Evolutionary conservation across 2,888 invertebrate species (phyloP), one percentile per base, ranked within the genome.

Genomic region (Noctuana brunneofusca): DNA sequence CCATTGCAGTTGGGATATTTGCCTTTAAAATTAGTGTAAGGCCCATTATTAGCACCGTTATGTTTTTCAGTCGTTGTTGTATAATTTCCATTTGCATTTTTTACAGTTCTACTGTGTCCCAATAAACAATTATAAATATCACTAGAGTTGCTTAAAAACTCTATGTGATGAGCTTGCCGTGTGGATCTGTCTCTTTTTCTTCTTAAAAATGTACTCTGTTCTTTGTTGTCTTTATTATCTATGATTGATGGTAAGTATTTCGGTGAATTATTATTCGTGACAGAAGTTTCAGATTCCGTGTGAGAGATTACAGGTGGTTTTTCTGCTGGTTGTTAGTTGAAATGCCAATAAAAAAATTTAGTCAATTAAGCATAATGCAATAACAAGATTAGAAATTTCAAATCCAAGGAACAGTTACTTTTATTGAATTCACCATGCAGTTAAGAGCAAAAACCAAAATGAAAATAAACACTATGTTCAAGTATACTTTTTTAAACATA

Each of bases 181-280:
- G 97, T 96, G 50, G 95, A 96, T 68, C 97, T 93, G 77, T 97
- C 97, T 66, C 97, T 92, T 65, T 97, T 92, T 72, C 96, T 93
- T 73, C 96, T 93, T 67, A 97, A 89, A 58, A 96, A 96, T 49
- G 97, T 95, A 27, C 95, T 97, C 27, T 97, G 94, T 72, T 96
- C 97, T 75, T 95, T 95, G 75, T 82, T 86, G 50, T 90, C 89
- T 64, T 86, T 88, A 58, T 81, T 83, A 41, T 88, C 86, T 65
- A 80, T 69, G 50, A 87, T 78, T 1, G 84, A 71, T 2, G 87
- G 83, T 65, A 83, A 68, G 64, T 75, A 82, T 59, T 71, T 69
- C 48, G 79, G 64, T 64, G 81, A 81, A 27, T 75, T 68, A 65
- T 75, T 77, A 71, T 74, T 80, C 56, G 71, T 66, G 62, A 73